These are phyloP conservation scores for Branchipolynoe longqiensis DNA, from an alignment of 2,888 invertebrate genomes.

Conservation along the genomic window DNA sequence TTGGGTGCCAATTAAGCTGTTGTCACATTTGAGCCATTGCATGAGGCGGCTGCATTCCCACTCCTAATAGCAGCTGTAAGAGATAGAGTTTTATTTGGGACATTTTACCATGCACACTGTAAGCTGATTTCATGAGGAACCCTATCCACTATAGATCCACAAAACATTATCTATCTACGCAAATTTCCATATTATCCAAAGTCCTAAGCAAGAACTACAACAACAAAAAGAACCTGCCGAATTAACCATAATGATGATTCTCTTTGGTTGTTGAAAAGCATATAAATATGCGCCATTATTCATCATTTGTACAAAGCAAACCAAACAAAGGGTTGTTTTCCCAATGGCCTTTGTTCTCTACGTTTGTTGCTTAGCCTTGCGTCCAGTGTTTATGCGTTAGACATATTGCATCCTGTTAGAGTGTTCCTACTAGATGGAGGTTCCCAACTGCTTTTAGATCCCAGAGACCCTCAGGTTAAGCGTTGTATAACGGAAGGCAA, in stretches of 20 bases:
- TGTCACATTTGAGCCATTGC: too few species aligned
- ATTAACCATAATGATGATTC: too few species aligned
- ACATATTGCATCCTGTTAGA: constrained; percentile 33
- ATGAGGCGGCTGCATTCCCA: too few species aligned
- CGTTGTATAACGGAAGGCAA: not conserved
- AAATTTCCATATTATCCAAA: not conserved
- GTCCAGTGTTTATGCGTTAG: constrained; percentile 33
- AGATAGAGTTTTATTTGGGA: not conserved
- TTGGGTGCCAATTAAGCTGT: too few species aligned
- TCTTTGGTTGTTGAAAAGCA: too few species aligned
- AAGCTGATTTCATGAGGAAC: not conserved
- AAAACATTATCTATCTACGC: not conserved
- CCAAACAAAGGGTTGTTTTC: constrained; percentile 43
- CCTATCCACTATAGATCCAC: not conserved
- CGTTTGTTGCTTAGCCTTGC: constrained; percentile 18
- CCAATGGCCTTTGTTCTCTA: not conserved
- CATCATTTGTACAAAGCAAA: too few species aligned
- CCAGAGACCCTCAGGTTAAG: constrained; percentile 11
- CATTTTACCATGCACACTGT: constrained; percentile 38
- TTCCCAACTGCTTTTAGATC: constrained; percentile 28
- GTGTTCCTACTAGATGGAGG: not conserved
- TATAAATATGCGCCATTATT: too few species aligned
- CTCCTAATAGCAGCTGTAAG: too few species aligned
- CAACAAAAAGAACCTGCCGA: too few species aligned
- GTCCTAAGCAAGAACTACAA: too few species aligned